Conservation (phyloP, 2,113 vertebrate genomes). For the Campylorhamphus procurvoides region DNA sequence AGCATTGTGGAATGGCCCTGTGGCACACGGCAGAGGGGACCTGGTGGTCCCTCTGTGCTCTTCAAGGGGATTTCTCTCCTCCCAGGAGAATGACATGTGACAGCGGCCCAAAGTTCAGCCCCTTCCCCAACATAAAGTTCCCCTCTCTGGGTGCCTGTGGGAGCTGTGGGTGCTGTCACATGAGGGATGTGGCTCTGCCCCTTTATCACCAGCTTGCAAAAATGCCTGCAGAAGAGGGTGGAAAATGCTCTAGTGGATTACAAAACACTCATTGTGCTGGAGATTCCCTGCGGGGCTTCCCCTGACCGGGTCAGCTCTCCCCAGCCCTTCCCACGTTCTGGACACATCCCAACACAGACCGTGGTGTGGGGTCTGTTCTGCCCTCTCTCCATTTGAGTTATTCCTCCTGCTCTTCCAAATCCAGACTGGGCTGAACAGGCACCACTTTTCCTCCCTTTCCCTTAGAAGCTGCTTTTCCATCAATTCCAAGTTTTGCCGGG, state of each 20-base stretch:
- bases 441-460: background rate
- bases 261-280: background rate
- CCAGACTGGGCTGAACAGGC: accelerated
- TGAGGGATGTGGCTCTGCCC: background rate
- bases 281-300: conserved; percentile 28
- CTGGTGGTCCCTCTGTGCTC: accelerated
- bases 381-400: accelerated
- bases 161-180: background rate
- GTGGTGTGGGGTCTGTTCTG: background rate
- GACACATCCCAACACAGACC: accelerated
- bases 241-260: background rate
- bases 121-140: background rate
- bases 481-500: accelerated
- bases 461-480: background rate
- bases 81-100: background rate
- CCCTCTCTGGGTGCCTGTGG: background rate
- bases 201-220: background rate
- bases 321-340: background rate
- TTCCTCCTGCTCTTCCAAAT: background rate
- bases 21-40: accelerated
- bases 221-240: background rate
- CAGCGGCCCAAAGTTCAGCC: background rate
- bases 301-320: accelerated
- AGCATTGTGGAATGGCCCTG: accelerated
- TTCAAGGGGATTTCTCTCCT: background rate